Conservation (phyloP, 1,140 invertebrate species). For the Alviniconcha marisindica region DNA sequence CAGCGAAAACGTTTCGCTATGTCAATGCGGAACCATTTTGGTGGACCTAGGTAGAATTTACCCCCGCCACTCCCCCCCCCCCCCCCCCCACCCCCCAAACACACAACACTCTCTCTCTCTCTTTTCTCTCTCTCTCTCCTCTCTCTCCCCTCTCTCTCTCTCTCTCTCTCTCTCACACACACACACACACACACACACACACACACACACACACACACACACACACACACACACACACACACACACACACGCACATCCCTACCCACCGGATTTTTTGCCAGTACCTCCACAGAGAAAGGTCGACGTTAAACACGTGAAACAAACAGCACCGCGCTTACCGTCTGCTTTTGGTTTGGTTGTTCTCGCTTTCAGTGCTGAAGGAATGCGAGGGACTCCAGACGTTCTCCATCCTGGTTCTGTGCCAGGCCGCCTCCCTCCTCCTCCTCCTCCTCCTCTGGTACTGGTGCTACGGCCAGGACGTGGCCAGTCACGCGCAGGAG, state of each 20-base stretch:
- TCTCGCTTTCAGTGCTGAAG: not conserved
- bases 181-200: conserved; percentile 7
- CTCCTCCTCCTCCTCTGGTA: conserved; percentile 15
- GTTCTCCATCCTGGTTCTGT: conserved; percentile 5
- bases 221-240: conserved; percentile 24
- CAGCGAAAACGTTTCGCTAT: too few relatives aligned
- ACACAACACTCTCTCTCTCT: too few relatives aligned
- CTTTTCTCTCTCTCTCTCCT: too few relatives aligned
- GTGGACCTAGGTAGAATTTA: too few relatives aligned
- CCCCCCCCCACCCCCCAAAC: too few relatives aligned
- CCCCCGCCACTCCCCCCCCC: too few relatives aligned
- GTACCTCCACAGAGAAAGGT: too few relatives aligned
- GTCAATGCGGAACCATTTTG: too few relatives aligned
- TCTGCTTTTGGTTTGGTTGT: too few relatives aligned
- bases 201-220: conserved; percentile 24
- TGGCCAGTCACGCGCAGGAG: conserved; percentile 19
- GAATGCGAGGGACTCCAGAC: not conserved
- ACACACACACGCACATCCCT: conserved; percentile 10
- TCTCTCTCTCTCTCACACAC: not conserved
- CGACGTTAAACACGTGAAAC: too few relatives aligned
- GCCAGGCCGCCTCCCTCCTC: not conserved
- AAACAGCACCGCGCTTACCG: too few relatives aligned
- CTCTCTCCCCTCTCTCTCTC: not conserved
- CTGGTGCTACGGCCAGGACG: conserved; percentile 15
- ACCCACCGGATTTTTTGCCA: not conserved